Conservation (phyloP, 92 coral and sea anemone genomes). For the Porites divaricata region DNA sequence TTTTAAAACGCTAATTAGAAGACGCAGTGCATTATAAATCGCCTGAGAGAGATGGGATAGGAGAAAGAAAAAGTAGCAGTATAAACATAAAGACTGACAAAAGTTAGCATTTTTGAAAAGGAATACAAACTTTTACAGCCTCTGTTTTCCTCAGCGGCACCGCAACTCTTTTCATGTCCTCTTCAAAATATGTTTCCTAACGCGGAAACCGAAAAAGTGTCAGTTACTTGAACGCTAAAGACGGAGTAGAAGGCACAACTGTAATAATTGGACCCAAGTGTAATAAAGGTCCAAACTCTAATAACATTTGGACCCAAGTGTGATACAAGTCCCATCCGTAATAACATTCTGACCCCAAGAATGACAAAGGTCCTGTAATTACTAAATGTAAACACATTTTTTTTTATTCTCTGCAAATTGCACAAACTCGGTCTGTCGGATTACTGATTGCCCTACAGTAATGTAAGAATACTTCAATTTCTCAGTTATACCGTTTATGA, state of each 20-base stretch:
- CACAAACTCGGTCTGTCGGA: no score
- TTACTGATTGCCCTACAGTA: no score
- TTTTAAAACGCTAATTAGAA: no score
- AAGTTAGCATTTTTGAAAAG: background rate
- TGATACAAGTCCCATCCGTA: background rate
- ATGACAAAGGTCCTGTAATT: background rate
- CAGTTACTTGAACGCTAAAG: background rate
- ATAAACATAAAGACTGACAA: background rate
- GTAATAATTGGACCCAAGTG: background rate
- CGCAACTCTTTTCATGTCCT: constrained; percentile 73
- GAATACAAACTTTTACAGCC: constrained; percentile 68
- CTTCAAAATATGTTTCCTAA: constrained; percentile 80
- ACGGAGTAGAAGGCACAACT: no score
- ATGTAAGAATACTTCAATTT: no score
- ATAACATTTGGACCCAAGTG: background rate
- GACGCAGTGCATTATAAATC: no score
- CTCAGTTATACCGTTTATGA: no score
- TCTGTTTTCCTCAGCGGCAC: constrained; percentile 76
- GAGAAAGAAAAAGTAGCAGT: background rate
- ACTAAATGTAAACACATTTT: no score
- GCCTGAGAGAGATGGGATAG: no score
- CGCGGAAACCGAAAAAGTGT: background rate
- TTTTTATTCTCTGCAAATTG: no score
- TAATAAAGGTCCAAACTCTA: background rate
- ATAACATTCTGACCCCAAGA: background rate